Conservation (phyloP, 2,797 vertebrate species). For the Chaenodraco wilsoni region DNA sequence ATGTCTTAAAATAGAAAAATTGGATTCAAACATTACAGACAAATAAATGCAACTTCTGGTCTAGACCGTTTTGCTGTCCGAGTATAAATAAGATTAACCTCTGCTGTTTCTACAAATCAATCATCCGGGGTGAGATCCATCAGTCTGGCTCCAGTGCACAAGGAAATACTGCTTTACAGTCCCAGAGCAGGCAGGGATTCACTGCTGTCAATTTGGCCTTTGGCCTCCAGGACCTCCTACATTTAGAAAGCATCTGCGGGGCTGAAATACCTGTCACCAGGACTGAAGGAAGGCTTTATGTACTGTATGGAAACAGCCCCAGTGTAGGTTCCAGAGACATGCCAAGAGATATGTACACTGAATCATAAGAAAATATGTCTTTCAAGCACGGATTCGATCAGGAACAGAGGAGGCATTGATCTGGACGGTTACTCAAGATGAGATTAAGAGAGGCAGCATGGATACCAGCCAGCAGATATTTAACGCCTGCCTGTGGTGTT, state of each 20-base stretch:
- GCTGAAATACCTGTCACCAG: constrained; percentile 18
- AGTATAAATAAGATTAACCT: constrained; percentile 45
- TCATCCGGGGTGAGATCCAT: constrained; percentile 35
- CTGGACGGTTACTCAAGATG: constrained; percentile 20
- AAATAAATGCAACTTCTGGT: background rate
- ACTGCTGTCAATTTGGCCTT: constrained; percentile 48
- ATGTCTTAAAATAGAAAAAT: background rate
- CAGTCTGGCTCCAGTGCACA: constrained; percentile 3
- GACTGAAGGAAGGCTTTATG: background rate
- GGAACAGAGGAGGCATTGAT: constrained; percentile 8
- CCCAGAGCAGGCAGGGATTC: constrained; percentile 44
- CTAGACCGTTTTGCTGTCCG: constrained; percentile 2
- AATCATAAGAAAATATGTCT: constrained; percentile 2
- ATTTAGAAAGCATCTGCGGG: constrained; percentile 19
- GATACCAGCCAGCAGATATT: constrained; percentile 46
- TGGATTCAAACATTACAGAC: background rate
- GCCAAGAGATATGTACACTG: constrained; percentile 13
- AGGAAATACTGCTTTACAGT: constrained; percentile 33
- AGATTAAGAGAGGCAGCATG: constrained; percentile 14
- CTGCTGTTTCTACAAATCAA: constrained; percentile 26
- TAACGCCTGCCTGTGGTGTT: constrained; percentile 34
- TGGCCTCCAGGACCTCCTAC: constrained; percentile 20
- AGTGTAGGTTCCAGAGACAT: constrained; percentile 8
- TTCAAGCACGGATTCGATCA: background rate
- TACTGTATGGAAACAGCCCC: background rate